phyloP scores from a whole-genome alignment of 2,797 vertebrate species.

The Paedocypris micromegethes region DNA sequence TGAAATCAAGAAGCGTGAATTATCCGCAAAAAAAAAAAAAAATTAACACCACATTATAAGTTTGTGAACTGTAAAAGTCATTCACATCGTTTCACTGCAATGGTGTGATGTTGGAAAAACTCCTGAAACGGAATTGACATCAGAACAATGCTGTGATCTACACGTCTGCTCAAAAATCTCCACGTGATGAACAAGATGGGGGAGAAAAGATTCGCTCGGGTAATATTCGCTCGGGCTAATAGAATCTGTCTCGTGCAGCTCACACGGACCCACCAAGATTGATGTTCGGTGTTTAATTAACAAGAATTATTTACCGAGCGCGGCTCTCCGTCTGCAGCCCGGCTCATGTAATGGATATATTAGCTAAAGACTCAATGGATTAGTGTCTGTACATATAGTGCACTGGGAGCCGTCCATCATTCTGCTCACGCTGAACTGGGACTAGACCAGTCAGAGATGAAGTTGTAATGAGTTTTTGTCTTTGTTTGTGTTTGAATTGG shows the following conservation, averaged over 20 bases:
- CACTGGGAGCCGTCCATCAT: slow-evolving; percentile 61
- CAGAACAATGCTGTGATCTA: slow-evolving; percentile 46
- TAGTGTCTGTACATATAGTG: slow-evolving; percentile 62
- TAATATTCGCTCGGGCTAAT: slow-evolving; percentile 67
- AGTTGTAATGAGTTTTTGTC: slow-evolving; percentile 14
- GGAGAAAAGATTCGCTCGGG: slow-evolving; percentile 55
- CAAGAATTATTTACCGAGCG: slow-evolving; percentile 72
- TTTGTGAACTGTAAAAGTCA: not conserved
- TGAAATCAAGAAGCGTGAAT: not conserved
- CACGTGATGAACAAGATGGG: slow-evolving; percentile 64
- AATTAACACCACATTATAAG: not conserved
- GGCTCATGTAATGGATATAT: slow-evolving; percentile 74
- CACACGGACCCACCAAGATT: slow-evolving; percentile 64
- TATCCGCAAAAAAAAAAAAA: too few relatives aligned
- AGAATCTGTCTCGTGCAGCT: slow-evolving; percentile 58
- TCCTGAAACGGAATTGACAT: slow-evolving; percentile 34
- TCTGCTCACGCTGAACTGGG: slow-evolving; percentile 38
- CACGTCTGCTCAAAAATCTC: slow-evolving; percentile 57
- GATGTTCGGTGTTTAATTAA: slow-evolving; percentile 72
- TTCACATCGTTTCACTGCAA: not conserved
- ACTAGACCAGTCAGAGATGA: slow-evolving; percentile 40
- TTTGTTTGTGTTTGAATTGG: slow-evolving; percentile 12
- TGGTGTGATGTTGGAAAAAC: not conserved
- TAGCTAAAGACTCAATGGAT: slow-evolving; percentile 66
- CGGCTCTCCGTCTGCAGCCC: slow-evolving; percentile 63